phyloP scores from a whole-genome alignment of 2,113 vertebrate species.

The Neoarius graeffei region DNA sequence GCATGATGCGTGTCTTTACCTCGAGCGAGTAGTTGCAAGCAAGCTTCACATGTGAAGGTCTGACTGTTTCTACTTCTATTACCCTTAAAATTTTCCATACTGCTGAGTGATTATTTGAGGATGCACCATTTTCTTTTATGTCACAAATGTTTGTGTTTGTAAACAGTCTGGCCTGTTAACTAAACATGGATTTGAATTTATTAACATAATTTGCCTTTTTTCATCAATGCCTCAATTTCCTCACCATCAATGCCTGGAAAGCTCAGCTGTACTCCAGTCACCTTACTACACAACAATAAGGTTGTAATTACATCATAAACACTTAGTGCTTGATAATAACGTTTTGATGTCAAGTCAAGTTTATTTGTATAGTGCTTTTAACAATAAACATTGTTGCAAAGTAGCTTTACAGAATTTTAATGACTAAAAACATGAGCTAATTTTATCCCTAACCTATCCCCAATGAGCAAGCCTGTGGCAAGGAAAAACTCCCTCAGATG shows the following conservation, averaged over 20 bases:
- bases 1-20: not conserved
- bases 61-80: not conserved
- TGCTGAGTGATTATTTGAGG: not conserved
- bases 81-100: not conserved
- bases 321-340: not conserved
- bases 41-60: no score
- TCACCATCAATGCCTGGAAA: no score
- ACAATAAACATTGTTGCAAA: no score
- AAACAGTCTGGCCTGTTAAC: not conserved
- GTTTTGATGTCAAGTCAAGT: not conserved
- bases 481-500: no score
- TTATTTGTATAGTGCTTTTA: no score
- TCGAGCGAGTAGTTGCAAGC: not conserved
- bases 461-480: no score
- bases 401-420: no score
- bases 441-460: no score
- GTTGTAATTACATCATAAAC: not conserved
- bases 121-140: not conserved
- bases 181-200: not conserved
- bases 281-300: not conserved
- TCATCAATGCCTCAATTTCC: no score
- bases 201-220: no score
- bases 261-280: not conserved
- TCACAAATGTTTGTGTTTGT: not conserved
- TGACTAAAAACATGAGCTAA: no score